phyloP scores from a whole-genome alignment of 2,888 invertebrate species.

The Tachina fera region DNA sequence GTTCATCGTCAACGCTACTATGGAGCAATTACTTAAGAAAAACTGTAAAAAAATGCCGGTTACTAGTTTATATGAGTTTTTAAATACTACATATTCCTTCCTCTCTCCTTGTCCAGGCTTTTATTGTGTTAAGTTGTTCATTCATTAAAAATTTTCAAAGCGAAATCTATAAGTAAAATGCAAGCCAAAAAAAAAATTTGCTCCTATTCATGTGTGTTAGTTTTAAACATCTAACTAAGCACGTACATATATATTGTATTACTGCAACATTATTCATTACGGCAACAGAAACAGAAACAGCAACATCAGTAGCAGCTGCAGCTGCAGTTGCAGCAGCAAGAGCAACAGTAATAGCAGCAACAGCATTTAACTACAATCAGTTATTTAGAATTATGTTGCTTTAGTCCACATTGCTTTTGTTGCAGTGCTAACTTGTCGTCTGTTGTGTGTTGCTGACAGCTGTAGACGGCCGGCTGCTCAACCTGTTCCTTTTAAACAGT shows the following conservation, averaged over 20 bases:
- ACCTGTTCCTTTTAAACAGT: constrained; percentile 67
- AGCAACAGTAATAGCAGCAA: constrained; percentile 42
- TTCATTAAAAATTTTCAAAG: constrained; percentile 68
- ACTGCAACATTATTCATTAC: constrained; percentile 69
- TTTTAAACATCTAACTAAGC: constrained; percentile 33
- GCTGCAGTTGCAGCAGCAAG: constrained; percentile 13
- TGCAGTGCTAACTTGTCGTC: constrained; percentile 59
- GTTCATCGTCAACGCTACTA: constrained; percentile 28
- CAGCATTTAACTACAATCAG: constrained; percentile 60
- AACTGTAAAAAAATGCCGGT: constrained; percentile 70
- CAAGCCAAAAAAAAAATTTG: constrained; percentile 32
- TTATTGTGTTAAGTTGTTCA: constrained; percentile 61
- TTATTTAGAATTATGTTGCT: constrained; percentile 63
- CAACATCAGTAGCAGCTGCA: constrained; percentile 15
- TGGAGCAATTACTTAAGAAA: constrained; percentile 64
- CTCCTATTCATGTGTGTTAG: constrained; percentile 51
- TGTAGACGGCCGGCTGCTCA: constrained; percentile 66
- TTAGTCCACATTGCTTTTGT: constrained; percentile 36
- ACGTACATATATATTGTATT: constrained; percentile 68
- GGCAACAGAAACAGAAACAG: constrained; percentile 44
- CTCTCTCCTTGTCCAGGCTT: constrained; percentile 6
- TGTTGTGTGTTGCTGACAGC: constrained; percentile 64
- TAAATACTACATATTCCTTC: constrained; percentile 18
- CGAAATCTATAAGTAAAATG: constrained; percentile 48
- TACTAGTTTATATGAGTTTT: constrained; percentile 63